These are phyloP conservation scores for Helogale parvula DNA, from an alignment of 2,113 vertebrate species.

Conservation along the genomic window DNA sequence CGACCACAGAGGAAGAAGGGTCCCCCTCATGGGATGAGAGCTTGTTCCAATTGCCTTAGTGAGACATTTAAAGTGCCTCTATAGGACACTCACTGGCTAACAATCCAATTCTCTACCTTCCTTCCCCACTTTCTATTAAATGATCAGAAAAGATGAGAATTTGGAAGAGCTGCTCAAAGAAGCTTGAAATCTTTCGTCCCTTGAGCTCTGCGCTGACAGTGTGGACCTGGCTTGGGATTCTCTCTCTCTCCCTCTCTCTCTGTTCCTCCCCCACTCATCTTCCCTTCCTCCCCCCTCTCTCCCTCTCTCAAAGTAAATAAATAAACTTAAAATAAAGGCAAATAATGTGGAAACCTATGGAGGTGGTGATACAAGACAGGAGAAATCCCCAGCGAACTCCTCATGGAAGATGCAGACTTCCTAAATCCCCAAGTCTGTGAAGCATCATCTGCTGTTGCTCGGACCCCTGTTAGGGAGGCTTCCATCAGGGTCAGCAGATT, in stretches of 20 bases:
- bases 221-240: no score
- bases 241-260: no score
- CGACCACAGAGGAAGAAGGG: not conserved
- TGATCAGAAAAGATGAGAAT: not conserved
- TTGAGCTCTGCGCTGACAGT: no score
- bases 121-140: not conserved
- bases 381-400: no score
- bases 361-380: not conserved
- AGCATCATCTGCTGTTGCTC: not conserved
- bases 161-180: not conserved
- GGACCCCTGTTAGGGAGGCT: fast-evolving
- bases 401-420: not conserved
- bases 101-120: not conserved
- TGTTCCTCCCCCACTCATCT: no score
- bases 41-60: not conserved
- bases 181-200: not conserved
- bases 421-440: not conserved
- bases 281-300: no score
- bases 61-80: not conserved
- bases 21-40: not conserved
- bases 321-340: not conserved
- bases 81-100: not conserved
- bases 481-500: no score
- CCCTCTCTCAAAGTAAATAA: no score
- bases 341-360: not conserved